Evolutionary conservation across 2,888 invertebrate genomes (phyloP).

Genomic region (Caenorhabditis uteleia): DNA sequence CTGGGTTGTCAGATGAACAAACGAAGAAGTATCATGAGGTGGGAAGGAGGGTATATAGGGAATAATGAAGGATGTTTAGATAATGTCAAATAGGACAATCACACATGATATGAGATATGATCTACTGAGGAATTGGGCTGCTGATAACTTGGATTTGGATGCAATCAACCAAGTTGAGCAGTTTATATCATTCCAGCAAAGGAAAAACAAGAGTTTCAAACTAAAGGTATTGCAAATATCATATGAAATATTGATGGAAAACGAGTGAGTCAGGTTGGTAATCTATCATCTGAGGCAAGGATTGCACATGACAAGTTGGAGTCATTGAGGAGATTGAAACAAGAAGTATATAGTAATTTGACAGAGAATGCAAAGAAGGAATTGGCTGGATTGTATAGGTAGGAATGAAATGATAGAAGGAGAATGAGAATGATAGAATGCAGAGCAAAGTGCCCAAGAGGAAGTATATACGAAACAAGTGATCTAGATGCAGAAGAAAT

Average conservation of each 20-base stretch:
- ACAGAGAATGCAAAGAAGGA: slow-evolving; percentile 17
- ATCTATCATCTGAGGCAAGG: slow-evolving; percentile 32
- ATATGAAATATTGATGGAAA: background rate
- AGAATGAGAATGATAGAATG: background rate
- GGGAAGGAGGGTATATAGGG: background rate
- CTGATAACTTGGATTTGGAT: slow-evolving; percentile 28
- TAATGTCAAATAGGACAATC: slow-evolving; percentile 33
- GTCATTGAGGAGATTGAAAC: slow-evolving; percentile 27
- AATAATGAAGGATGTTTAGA: slow-evolving; percentile 12
- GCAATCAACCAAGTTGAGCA: slow-evolving; percentile 40
- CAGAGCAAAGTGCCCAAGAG: slow-evolving; percentile 24
- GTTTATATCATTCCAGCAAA: slow-evolving; percentile 27
- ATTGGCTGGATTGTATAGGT: slow-evolving; percentile 27
- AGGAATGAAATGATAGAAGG: background rate
- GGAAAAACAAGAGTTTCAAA: slow-evolving; percentile 32
- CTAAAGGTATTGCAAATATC: slow-evolving; percentile 9
- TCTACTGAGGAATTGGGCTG: slow-evolving; percentile 30
- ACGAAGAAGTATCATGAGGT: slow-evolving; percentile 20
- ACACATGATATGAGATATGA: slow-evolving; percentile 26
- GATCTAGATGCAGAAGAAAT: slow-evolving; percentile 39
- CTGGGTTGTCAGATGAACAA: slow-evolving; percentile 28
- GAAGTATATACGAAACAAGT: slow-evolving; percentile 36
- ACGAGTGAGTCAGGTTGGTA: slow-evolving; percentile 21
- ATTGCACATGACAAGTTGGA: slow-evolving; percentile 35
- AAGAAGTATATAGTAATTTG: slow-evolving; percentile 31